Evolutionary conservation across 2,113 vertebrate genomes (phyloP), one percentile per base, ranked within the genome.

Genomic region (Poicephalus meyeri): DNA sequence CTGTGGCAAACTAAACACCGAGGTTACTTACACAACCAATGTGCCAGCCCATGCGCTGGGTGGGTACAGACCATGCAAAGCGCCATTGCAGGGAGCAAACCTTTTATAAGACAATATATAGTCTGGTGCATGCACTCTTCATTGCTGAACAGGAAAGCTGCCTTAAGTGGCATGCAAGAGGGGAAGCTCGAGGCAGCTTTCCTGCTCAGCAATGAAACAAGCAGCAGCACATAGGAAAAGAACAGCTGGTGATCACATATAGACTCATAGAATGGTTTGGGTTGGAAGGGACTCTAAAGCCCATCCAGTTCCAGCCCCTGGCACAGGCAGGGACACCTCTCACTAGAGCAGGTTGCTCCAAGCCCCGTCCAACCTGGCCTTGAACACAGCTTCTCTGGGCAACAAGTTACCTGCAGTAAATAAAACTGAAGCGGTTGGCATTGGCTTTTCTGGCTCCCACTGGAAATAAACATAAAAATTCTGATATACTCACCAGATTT

Each of bases 41-140:
- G 8, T 0, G 3, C 29, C 31, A 24, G 20, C 15, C 20, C 1
- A 0, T 1, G 35, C 10, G 41, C 39, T 21, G 76, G 50, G 44
- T 7, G 49, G 29, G 28, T 16, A 39, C 13, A 14, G 52, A 8
- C 21, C 39, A 66, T 2, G 1, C 17, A 24, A 61, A 61, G 12
- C 44, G 12, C 20, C 1, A 0, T 1, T 25, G 11, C 49, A 39
- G 15, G 16, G 37, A 53, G 29, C 4, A 83, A 72, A 41, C 8
- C 64, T 46, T 50, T 65, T n/a, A 10, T 16, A 39, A 3, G n/a
- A 33, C 31, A 20, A 16, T 0, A 5, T 41, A 9, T 3, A 26
- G 28, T 28, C 46, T 31, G 50, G 50, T 1, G 0, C 2, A 0
- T 1, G 13, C 9, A 35, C 25, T 49, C 42, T 26, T 39, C 37